phyloP scores from a whole-genome alignment of 2,113 vertebrate species.

The Elephas maximus region DNA sequence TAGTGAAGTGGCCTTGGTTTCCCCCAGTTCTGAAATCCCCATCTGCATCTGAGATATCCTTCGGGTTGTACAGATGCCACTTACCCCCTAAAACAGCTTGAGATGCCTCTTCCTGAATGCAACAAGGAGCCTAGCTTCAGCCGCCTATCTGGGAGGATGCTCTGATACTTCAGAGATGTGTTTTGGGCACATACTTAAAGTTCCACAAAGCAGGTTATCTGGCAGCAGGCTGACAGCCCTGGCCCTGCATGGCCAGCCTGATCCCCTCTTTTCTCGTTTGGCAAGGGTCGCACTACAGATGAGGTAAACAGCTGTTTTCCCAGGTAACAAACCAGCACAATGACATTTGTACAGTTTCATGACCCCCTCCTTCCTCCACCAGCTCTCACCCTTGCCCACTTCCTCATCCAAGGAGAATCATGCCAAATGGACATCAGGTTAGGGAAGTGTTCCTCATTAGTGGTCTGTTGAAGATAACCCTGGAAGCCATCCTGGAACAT shows the following conservation, averaged over 20 bases:
- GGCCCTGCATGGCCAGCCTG: background rate
- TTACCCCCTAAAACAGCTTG: background rate
- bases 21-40: background rate
- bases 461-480: slow-evolving; percentile 77
- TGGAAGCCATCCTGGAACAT: slow-evolving; percentile 76
- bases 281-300: accelerated
- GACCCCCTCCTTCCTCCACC: background rate
- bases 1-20: background rate
- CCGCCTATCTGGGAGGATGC: accelerated
- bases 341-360: accelerated
- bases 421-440: background rate
- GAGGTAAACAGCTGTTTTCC: background rate
- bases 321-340: background rate
- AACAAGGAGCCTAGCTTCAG: background rate
- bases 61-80: background rate
- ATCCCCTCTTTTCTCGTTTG: background rate
- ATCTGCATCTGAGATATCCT: background rate
- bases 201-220: background rate
- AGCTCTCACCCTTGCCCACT: background rate
- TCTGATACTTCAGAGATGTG: background rate
- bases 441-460: slow-evolving; percentile 72
- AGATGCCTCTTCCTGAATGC: background rate
- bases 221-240: background rate
- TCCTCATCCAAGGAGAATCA: background rate
- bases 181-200: accelerated